Evolutionary conservation across 92 coral and sea anemone species (phyloP).

Genomic region (Epizoanthus ramosus): DNA sequence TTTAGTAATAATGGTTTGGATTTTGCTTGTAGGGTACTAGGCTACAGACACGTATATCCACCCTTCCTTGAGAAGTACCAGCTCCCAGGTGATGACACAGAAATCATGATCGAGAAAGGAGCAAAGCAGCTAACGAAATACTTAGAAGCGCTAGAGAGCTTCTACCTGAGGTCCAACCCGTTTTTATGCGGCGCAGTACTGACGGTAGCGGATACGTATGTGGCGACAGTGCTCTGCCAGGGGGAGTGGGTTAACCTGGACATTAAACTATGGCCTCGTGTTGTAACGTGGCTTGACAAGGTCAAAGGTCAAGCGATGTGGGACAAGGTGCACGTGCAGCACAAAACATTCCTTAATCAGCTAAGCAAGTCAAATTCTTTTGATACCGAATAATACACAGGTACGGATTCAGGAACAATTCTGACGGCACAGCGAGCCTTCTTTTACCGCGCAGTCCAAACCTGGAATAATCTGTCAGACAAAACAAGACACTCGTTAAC

Average conservation of each 20-base stretch:
- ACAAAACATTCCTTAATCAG: constrained; percentile 66
- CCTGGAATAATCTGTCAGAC: no score
- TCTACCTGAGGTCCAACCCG: constrained; percentile 61
- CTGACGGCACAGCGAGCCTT: no score
- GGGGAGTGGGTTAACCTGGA: constrained; percentile 85
- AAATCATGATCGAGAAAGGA: constrained; percentile 67
- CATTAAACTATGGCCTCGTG: constrained; percentile 79
- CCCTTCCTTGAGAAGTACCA: constrained; percentile 82
- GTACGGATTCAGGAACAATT: no score
- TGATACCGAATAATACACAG: not conserved
- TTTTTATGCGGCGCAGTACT: constrained; percentile 76
- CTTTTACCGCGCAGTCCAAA: no score
- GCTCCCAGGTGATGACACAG: constrained; percentile 76
- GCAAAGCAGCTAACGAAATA: constrained; percentile 71
- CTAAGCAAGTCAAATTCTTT: constrained; percentile 63
- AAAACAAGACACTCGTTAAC: no score
- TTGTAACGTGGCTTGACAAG: constrained; percentile 71
- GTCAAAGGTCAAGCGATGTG: constrained; percentile 79
- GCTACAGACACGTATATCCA: constrained; percentile 84
- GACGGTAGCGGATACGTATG: constrained; percentile 85
- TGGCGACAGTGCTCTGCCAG: constrained; percentile 77
- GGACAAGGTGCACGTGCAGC: constrained; percentile 75
- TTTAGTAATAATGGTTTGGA: not conserved
- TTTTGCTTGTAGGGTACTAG: constrained; percentile 62
- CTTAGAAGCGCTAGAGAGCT: constrained; percentile 70